Conservation (phyloP, 2,888 invertebrate species). For the Eupithecia inturbata region DNA sequence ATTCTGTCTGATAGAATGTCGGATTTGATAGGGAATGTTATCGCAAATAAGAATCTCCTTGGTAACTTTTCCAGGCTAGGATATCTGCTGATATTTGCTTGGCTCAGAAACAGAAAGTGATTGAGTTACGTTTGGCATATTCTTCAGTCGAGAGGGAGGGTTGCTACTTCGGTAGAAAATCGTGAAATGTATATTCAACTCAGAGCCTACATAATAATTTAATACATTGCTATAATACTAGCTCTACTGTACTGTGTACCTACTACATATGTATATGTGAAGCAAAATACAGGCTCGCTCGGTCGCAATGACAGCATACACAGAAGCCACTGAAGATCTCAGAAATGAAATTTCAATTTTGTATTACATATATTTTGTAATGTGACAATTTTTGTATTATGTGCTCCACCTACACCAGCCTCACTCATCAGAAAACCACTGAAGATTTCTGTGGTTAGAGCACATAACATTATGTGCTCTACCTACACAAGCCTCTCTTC, state of each 20-base stretch:
- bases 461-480: too few species aligned
- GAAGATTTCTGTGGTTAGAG: too few species aligned
- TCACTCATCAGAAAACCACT: too few species aligned
- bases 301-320: not conserved
- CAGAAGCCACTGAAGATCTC: too few species aligned
- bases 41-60: conserved; percentile 1
- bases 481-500: too few species aligned
- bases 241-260: not conserved
- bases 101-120: not conserved
- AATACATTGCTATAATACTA: not conserved
- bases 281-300: not conserved
- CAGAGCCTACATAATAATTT: not conserved
- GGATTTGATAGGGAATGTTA: conserved; percentile 4
- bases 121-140: not conserved
- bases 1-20: conserved; percentile 17
- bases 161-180: not conserved
- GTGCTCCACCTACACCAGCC: too few species aligned
- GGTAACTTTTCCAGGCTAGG: conserved; percentile 1
- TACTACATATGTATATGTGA: too few species aligned
- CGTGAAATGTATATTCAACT: not conserved
- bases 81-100: not conserved
- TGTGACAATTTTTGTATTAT: too few species aligned
- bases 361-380: too few species aligned
- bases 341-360: too few species aligned
- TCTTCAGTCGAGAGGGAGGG: not conserved